Base-by-base conservation (phyloP, 2,113 vertebrate genomes). In the Terrapene triunguis region DNA sequence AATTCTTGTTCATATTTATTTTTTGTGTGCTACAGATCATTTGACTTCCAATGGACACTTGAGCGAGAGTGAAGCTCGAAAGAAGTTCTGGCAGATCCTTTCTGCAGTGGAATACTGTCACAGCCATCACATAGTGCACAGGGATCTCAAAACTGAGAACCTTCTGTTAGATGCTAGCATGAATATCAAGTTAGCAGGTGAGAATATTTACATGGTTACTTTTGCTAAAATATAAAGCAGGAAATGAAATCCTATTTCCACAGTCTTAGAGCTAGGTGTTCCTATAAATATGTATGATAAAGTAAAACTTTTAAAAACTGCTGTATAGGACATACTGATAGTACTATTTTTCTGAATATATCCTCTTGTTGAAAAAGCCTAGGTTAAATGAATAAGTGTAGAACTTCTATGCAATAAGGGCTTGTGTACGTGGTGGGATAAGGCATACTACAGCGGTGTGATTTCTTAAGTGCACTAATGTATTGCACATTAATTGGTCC, bases 101-200 rank as follows among this genome's bases (percentile, higher is more conserved):
- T 99, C 99, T 0, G 99, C 99, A 0, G 99, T 99, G 91, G 99
- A 99, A 90, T 99, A 99, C 97, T 99, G 99, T 96, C 99, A 99
- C 90, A 98, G 97, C 86, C 99, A 99, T 93, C 99, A 99, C 98
- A 99, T 99, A 1, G 99, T 99, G 59, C 99, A 99, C 98, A 98
- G 99, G 65, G 99, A 99, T 98, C 99, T 99, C 84, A 99, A 99
- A 98, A 99, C 99, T 0, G 99, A 99, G 98, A 99, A 99, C 97
- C 98, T 99, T 89, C 97, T 99, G 95, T 98, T 99, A 92, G 99
- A 99, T n/a, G 97, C 98, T 80, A 99, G 99, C 97, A 99, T 99
- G 99, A 99, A 99, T 90, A 99, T 99, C 98, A 99, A 99, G 92
- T 97, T 99, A 93, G 99, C 99, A 92, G 99, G 99, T 99, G 96